Evolutionary conservation across 1,140 invertebrate species (phyloP), one percentile per base, ranked within the genome.

Genomic region (Calephelis nemesis): DNA sequence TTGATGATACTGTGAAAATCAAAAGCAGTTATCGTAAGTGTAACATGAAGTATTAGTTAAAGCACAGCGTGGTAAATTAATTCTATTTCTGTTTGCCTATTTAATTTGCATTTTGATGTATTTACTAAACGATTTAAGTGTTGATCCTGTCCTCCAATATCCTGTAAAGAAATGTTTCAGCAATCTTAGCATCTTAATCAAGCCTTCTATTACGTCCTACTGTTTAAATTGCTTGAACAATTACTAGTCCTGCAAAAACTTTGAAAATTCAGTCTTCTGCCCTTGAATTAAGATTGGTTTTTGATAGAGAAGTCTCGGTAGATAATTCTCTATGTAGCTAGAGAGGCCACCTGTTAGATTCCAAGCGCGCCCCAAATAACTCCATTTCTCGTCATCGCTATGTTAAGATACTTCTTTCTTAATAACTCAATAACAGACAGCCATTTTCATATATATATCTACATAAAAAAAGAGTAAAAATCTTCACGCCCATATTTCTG

Each of bases 271-370:
- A 49, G 4, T 12, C n/a, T n/a, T 12, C 8, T 49, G 11, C 0
- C 5, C 10, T 1, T 49, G 11, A 4, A 5, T 58, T 58, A 39
- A 58, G 52, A 13, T 9, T 58, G 19, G 11, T 11, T 58, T 58
- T 58, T 5, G 7, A 58, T 30, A 4, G 9, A 30, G 13, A 8
- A 11, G 6, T 5, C 10, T 5, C 10, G 5, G 10, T 11, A 8
- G 11, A 39, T 58, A 15, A 30, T 15, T 58, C 52, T 10, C 30
- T 58, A 11, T 12, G 52, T 30, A 15, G 13, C 11, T 15, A 5
- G 48, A 58, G 50, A 9, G 10, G 52, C 52, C 52, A 58, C 52
- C 52, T 58, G 52, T 58, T 58, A 10, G 19, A 58, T 58, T 58
- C 52, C 52, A 12, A 19, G 52, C 30, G 52, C 19, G 52, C 52